A percentile compares a stretch with the other conserved stretches of the same genome.
Evolutionary conservation across 2,113 vertebrate genomes (phyloP).

Genomic region (Phoenicopterus ruber): DNA sequence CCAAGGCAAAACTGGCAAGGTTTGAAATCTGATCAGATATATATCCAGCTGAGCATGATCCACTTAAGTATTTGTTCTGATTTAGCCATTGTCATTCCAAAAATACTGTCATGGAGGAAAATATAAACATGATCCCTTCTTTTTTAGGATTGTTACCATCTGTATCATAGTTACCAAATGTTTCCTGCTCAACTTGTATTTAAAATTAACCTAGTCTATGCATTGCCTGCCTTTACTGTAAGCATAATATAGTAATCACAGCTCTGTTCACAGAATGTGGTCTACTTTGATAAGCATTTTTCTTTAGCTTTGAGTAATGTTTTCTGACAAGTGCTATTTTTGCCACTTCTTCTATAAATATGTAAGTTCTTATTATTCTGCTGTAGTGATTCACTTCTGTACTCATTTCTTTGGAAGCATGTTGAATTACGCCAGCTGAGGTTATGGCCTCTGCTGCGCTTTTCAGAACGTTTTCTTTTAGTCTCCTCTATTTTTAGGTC

Average conservation of each 20-base stretch:
- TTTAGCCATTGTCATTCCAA: slow-evolving; percentile 59
- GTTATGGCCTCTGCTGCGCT: background rate
- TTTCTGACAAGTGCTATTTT: slow-evolving; percentile 41
- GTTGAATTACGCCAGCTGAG: slow-evolving; percentile 43
- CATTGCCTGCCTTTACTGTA: slow-evolving; percentile 17
- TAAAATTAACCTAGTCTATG: slow-evolving; percentile 41
- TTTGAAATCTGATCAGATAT: slow-evolving; percentile 50
- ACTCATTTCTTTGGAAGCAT: slow-evolving; percentile 7
- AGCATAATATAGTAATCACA: slow-evolving; percentile 41
- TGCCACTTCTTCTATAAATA: slow-evolving; percentile 13
- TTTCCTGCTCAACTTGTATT: slow-evolving; percentile 38
- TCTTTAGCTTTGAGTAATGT: slow-evolving; percentile 43
- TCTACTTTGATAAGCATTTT: slow-evolving; percentile 34
- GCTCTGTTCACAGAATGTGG: slow-evolving; percentile 13
- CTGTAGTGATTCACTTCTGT: slow-evolving; percentile 37
- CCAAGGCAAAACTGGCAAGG: background rate
- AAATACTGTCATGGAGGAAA: slow-evolving; percentile 51
- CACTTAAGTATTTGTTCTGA: slow-evolving; percentile 37
- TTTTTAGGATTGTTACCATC: slow-evolving; percentile 51
- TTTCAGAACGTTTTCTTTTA: slow-evolving; percentile 26
- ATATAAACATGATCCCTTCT: slow-evolving; percentile 60
- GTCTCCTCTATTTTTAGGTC: slow-evolving; percentile 49
- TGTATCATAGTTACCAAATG: slow-evolving; percentile 48
- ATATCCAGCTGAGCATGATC: slow-evolving; percentile 5
- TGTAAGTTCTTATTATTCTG: slow-evolving; percentile 44